A percentile compares a stretch with the other conserved stretches of the same genome.
These are phyloP conservation scores for Oreotrochilus melanogaster DNA, from an alignment of 2,113 vertebrate genomes.

Conservation along the genomic window DNA sequence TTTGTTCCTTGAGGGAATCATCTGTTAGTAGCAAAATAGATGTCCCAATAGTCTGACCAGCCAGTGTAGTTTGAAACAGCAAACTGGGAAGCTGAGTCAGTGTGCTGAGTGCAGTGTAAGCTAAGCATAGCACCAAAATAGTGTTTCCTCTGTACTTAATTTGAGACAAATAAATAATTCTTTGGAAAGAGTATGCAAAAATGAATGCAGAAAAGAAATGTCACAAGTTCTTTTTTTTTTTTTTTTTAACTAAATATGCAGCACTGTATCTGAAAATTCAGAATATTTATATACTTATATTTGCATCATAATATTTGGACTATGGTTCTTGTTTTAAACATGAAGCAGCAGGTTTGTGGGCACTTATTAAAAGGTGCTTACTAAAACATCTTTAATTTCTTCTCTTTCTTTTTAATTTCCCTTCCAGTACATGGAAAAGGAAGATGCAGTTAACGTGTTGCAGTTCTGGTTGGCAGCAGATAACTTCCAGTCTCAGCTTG, in stretches of 20 bases:
- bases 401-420: background rate
- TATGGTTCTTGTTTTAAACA: background rate
- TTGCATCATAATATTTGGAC: background rate
- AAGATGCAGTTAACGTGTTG: conserved; percentile 94
- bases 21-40: background rate
- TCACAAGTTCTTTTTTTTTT: background rate
- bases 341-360: background rate
- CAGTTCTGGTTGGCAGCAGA: conserved; percentile 98
- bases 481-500: conserved; percentile 98
- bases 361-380: background rate
- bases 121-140: background rate
- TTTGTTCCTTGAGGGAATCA: background rate
- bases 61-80: background rate
- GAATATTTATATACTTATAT: background rate
- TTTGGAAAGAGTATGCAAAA: background rate
- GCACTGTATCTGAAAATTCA: background rate
- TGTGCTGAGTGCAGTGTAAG: background rate
- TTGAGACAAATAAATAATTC: background rate
- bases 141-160: background rate
- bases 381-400: background rate
- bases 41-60: background rate
- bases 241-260: background rate
- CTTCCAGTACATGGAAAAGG: conserved; percentile 97
- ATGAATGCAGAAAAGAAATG: background rate
- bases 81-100: background rate